These are phyloP conservation scores for Chesias legatella DNA, from an alignment of 2,888 invertebrate genomes.

Conservation along the genomic window DNA sequence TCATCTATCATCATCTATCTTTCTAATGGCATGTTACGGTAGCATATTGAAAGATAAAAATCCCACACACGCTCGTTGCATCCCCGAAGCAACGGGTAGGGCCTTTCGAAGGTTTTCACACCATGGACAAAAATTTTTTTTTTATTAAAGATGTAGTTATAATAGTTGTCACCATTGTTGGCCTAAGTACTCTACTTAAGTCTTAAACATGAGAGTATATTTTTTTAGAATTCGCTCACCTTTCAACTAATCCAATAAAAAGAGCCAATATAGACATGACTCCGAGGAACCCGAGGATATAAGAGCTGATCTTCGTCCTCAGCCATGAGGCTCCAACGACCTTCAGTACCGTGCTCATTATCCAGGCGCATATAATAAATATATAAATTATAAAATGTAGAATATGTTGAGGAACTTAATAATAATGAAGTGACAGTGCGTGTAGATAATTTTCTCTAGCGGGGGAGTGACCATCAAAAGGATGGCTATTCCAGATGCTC, in stretches of 20 bases:
- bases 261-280: conserved; percentile 84
- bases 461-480: conserved; percentile 71
- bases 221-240: no score
- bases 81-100: no score
- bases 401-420: conserved; percentile 77
- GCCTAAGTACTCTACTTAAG: no score
- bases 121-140: no score
- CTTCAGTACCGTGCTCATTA: conserved; percentile 84
- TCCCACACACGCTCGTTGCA: no score
- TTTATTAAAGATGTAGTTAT: no score
- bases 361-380: conserved; percentile 33
- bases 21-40: no score
- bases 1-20: no score
- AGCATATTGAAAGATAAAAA: no score
- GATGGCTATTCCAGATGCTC: conserved; percentile 42
- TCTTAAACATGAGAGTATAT: not conserved
- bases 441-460: conserved; percentile 68
- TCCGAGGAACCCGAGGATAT: conserved; percentile 84
- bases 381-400: conserved; percentile 69
- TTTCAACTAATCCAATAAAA: conserved; percentile 85
- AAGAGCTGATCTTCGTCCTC: conserved; percentile 87
- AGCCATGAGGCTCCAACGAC: conserved; percentile 90
- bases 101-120: no score
- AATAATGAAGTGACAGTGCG: conserved; percentile 79
- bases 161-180: no score